Evolutionary conservation across 2,888 invertebrate genomes (phyloP).

Genomic region (Erebia palarica): DNA sequence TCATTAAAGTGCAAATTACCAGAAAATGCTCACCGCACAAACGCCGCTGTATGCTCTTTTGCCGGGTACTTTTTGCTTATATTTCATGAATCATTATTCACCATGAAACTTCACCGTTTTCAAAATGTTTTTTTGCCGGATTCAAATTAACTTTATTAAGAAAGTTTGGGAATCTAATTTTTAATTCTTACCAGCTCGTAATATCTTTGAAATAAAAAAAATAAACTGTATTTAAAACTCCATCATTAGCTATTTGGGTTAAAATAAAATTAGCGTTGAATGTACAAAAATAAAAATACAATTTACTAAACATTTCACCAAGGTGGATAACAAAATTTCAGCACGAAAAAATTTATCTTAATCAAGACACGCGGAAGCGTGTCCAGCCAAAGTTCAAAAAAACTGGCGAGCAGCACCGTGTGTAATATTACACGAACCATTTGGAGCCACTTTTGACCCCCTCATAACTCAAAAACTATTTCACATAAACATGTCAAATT

Average conservation of each 20-base stretch:
- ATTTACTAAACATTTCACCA: constrained; percentile 4
- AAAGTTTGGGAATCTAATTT: background rate
- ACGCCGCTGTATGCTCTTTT: constrained; percentile 15
- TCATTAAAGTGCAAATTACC: constrained; percentile 26
- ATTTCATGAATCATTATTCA: constrained; percentile 10
- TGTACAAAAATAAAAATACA: background rate
- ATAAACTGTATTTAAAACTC: too few relatives aligned
- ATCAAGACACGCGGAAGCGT: too few relatives aligned
- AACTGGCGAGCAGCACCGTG: too few relatives aligned
- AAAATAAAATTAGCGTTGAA: background rate
- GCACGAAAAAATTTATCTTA: constrained; percentile 19
- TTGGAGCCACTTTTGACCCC: too few relatives aligned
- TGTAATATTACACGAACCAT: too few relatives aligned
- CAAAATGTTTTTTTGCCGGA: background rate
- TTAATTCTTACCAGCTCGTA: background rate
- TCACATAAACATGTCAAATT: too few relatives aligned
- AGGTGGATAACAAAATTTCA: constrained; percentile 18
- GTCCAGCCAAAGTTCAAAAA: too few relatives aligned
- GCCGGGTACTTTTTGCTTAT: background rate
- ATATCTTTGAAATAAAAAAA: too few relatives aligned
- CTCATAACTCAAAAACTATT: too few relatives aligned
- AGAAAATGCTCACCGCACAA: constrained; percentile 20
- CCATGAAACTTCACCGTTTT: constrained; percentile 9
- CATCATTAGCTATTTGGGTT: background rate
- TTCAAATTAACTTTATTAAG: background rate